phyloP scores from a whole-genome alignment of 2,888 invertebrate species.

The Lumbricus terrestris region DNA sequence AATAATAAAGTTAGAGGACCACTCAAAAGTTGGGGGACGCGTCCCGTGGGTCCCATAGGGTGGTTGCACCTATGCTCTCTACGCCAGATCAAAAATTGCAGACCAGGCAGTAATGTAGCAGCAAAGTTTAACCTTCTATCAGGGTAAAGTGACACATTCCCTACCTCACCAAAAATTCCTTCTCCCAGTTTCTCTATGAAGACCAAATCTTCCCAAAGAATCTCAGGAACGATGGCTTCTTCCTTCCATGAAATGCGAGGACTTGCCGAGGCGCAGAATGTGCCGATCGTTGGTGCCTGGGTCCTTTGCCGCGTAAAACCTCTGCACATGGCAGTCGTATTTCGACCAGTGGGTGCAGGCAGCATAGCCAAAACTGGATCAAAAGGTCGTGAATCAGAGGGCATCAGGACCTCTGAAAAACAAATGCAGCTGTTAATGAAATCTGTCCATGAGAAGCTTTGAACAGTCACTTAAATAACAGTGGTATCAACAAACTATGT shows the following conservation, averaged over 20 bases:
- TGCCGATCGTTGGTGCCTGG: neutral
- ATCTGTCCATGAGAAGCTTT: neutral
- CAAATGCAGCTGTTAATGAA: neutral
- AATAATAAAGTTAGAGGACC: no score
- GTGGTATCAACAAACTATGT: no score
- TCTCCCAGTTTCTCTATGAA: conserved; percentile 85
- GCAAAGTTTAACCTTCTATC: no score
- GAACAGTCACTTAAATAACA: no score
- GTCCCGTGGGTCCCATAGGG: no score
- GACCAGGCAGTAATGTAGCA: no score
- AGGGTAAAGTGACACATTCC: neutral
- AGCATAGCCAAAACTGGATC: neutral
- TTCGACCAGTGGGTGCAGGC: neutral
- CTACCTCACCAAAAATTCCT: conserved; percentile 82
- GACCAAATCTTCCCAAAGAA: conserved; percentile 77
- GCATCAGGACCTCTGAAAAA: neutral
- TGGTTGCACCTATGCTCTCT: no score
- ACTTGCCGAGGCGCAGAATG: neutral
- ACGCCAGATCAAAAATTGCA: no score
- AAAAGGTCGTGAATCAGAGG: neutral
- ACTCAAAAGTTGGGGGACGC: no score
- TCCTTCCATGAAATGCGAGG: conserved; percentile 61
- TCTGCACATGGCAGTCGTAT: neutral
- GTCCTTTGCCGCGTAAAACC: neutral
- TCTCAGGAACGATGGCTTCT: conserved; percentile 66